These are phyloP conservation scores for Drosophila seguyi DNA, from an alignment of 1,140 invertebrate species.

Conservation along the genomic window DNA sequence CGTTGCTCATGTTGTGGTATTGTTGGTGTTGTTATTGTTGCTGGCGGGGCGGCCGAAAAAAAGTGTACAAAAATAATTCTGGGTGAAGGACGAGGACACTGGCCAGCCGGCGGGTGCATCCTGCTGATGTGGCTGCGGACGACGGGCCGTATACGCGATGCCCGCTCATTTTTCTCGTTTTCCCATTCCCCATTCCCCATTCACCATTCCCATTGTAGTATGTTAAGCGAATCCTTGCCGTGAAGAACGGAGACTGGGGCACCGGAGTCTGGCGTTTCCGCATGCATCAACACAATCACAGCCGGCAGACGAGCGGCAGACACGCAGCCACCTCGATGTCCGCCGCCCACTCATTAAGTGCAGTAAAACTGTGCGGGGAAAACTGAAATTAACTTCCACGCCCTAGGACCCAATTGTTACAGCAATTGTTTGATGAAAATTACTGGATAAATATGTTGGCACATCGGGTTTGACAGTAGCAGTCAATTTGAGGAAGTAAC, in stretches of 20 bases:
- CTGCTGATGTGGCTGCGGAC: constrained; percentile 12
- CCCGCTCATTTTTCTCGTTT: constrained; percentile 50
- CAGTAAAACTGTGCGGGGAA: constrained; percentile 73
- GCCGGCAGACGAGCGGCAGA: constrained; percentile 67
- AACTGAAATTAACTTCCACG: constrained; percentile 65
- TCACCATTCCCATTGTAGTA: constrained; percentile 59
- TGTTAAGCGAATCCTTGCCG: constrained; percentile 32
- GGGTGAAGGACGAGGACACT: constrained; percentile 84
- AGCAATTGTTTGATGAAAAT: constrained; percentile 13
- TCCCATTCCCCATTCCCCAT: constrained; percentile 11
- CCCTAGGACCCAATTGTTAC: constrained; percentile 20
- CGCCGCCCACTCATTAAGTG: constrained; percentile 69
- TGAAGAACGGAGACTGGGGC: constrained; percentile 1
- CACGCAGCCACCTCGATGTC: constrained; percentile 25
- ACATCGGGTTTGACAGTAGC: too few species aligned
- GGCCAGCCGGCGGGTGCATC: constrained; percentile 41
- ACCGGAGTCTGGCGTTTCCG: constrained; percentile 55
- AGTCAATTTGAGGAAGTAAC: neutral
- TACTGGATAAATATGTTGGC: constrained; percentile 1
- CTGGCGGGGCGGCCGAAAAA: constrained; percentile 33
- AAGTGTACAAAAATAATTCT: constrained; percentile 82
- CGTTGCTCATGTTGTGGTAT: constrained; percentile 51
- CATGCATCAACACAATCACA: constrained; percentile 78
- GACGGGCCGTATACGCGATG: constrained; percentile 65
- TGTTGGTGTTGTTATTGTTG: constrained; percentile 33